A percentile compares a stretch with the other conserved stretches of the same genome.
phyloP scores from a whole-genome alignment of 2,797 vertebrate genomes.

The Lepilemur septentrionalis region DNA sequence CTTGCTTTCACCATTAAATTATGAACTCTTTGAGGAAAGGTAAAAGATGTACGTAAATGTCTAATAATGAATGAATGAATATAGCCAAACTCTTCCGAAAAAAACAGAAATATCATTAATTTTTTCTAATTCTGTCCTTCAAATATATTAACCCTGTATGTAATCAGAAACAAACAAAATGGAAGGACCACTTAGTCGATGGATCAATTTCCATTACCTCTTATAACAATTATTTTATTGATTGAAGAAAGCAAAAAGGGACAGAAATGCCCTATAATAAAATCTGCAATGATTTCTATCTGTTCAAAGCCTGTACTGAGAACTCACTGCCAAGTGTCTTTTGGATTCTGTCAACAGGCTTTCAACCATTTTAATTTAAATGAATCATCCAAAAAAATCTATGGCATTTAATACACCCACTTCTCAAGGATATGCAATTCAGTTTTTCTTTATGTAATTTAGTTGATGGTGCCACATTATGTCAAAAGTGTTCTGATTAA shows the following conservation, averaged over 20 bases:
- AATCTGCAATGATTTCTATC: conserved; percentile 63
- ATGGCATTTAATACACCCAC: conserved; percentile 73
- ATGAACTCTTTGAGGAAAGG: background rate
- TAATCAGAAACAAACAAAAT: conserved; percentile 1
- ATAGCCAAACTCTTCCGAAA: background rate
- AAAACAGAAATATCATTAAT: conserved; percentile 4
- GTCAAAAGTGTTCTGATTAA: conserved; percentile 70
- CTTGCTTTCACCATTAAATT: background rate
- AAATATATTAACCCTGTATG: background rate
- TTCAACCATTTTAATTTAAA: conserved; percentile 72
- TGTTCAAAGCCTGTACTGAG: conserved; percentile 30
- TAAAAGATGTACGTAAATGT: background rate
- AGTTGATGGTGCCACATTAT: conserved; percentile 60
- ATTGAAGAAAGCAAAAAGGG: conserved; percentile 17
- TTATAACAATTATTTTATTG: conserved; percentile 22
- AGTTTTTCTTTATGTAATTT: conserved; percentile 71
- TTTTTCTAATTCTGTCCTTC: background rate
- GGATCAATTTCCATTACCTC: conserved; percentile 26
- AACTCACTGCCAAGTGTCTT: conserved; percentile 68
- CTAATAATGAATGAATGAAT: background rate
- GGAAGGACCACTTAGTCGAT: background rate
- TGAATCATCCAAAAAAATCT: conserved; percentile 69
- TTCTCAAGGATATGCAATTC: conserved; percentile 65
- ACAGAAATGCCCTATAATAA: conserved; percentile 60
- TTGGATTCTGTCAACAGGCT: conserved; percentile 63